Conservation (phyloP, 2,888 invertebrate genomes). For the Parnassius smintheus region DNA sequence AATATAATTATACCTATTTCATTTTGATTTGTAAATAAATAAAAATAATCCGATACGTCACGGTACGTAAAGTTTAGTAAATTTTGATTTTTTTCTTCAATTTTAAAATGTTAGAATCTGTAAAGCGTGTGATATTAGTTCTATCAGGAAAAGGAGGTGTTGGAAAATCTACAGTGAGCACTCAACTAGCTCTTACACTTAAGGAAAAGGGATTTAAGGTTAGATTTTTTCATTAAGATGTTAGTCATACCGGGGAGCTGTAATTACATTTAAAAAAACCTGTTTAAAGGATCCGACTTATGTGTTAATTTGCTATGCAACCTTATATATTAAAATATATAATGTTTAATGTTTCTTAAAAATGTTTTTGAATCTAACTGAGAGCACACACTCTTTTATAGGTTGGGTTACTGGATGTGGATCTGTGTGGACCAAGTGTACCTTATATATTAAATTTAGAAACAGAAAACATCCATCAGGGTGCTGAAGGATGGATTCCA, state of each 20-base stretch:
- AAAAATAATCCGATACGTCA: too few relatives aligned
- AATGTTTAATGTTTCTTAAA: too few relatives aligned
- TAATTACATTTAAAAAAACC: too few relatives aligned
- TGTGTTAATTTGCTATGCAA: too few relatives aligned
- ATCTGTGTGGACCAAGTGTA: constrained; percentile 97
- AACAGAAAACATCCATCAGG: constrained; percentile 91
- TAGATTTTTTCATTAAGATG: constrained; percentile 29
- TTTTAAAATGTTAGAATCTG: constrained; percentile 85
- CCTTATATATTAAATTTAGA: constrained; percentile 94
- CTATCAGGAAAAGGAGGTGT: constrained; percentile 99
- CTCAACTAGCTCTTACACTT: constrained; percentile 93
- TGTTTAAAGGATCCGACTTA: too few relatives aligned
- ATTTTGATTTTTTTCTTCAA: too few relatives aligned
- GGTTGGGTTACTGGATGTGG: constrained; percentile 96
- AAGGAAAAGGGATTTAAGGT: constrained; percentile 91
- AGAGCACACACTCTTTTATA: constrained; percentile 53
- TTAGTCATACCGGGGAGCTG: too few relatives aligned
- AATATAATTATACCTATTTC: too few relatives aligned
- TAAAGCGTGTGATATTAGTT: constrained; percentile 94
- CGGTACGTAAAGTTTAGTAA: too few relatives aligned
- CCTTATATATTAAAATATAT: too few relatives aligned
- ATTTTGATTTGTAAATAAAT: too few relatives aligned
- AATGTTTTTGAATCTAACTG: too few relatives aligned
- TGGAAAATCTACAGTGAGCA: constrained; percentile 98
- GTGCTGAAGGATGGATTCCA: constrained; percentile 96